Evolutionary conservation across 2,888 invertebrate genomes (phyloP), one percentile per base, ranked within the genome.

Genomic region (Julus scanicus): DNA sequence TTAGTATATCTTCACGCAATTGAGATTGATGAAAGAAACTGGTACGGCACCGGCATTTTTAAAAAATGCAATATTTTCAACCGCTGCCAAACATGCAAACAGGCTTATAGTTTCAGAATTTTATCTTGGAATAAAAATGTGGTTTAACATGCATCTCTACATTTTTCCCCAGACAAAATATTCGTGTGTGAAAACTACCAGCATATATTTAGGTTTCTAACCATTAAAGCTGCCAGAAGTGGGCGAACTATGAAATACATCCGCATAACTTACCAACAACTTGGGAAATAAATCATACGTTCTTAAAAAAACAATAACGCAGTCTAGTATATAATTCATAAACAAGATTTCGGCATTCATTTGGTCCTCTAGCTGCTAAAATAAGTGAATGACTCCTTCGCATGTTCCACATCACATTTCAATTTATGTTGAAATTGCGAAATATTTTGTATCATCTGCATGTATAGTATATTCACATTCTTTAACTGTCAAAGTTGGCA

Each of bases 341-440:
- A 71, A 71, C 71, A 71, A 29, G 71, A 71, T 71, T 71, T 11
- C 71, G 11, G 29, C 71, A 71, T 71, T 29, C 71, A 71, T 29
- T 11, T 8, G 9, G 8, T 71, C 3, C 71, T 20, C 29, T n/a
- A 71, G 29, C 11, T 29, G 9, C n/a, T 71, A 11, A 71, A 2
- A 71, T 8, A 49, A 49, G 49, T 29, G 29, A 1, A 8, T 11
- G 6, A 29, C 1, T 63, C 20, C 4, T 63, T 71, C 11, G 9
- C n/a, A 2, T 20, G 29, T 71, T 71, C n/a, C 3, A n/a, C n/a
- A n/a, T n/a, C 17, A n/a, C 17, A 53, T n/a, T 57, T n/a, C 57
- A 57, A 15, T 15, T 13, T 53, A 53, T 53, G 53, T 17, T 15
- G 17, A 53, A 53, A 4, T 53, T 9, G 53, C 4, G 53, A 53